phyloP scores from a whole-genome alignment of 2,888 invertebrate genomes.

The Caenorhabditis sulstoni region DNA sequence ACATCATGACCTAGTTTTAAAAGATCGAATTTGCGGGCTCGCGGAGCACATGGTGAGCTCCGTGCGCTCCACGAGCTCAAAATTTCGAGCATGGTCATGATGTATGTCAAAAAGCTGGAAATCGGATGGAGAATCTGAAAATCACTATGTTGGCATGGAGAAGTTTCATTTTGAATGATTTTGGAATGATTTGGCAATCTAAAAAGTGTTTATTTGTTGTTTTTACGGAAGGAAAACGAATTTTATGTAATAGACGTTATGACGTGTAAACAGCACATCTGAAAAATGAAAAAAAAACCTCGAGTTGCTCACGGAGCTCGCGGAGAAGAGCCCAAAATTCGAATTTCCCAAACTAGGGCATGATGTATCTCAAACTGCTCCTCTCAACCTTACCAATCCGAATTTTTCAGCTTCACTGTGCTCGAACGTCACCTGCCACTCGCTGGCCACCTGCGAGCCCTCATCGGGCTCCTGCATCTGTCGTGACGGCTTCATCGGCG shows the following conservation, averaged over 20 bases:
- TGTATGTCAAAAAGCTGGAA: background rate
- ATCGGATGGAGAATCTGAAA: background rate
- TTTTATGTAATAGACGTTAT: too few species aligned
- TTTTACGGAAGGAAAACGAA: too few species aligned
- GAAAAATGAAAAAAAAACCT: too few species aligned
- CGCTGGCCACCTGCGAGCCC: constrained; percentile 71
- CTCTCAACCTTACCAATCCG: too few species aligned
- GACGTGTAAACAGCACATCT: too few species aligned
- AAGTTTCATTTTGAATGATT: background rate
- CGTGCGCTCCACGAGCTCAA: background rate
- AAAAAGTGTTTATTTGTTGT: background rate
- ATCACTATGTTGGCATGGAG: constrained; percentile 2
- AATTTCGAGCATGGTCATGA: background rate
- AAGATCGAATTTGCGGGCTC: background rate
- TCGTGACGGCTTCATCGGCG: constrained; percentile 72
- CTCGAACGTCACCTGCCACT: constrained; percentile 66
- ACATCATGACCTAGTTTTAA: background rate
- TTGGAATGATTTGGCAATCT: background rate
- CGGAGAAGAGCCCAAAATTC: background rate
- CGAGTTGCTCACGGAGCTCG: background rate
- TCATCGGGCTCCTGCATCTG: constrained; percentile 68
- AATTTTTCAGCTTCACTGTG: constrained; percentile 44
- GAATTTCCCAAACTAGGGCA: background rate
- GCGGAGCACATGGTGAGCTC: background rate
- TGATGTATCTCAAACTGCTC: background rate